These are phyloP conservation scores for Saimiri boliviensis DNA, from an alignment of 2,113 vertebrate species.

Conservation along the genomic window DNA sequence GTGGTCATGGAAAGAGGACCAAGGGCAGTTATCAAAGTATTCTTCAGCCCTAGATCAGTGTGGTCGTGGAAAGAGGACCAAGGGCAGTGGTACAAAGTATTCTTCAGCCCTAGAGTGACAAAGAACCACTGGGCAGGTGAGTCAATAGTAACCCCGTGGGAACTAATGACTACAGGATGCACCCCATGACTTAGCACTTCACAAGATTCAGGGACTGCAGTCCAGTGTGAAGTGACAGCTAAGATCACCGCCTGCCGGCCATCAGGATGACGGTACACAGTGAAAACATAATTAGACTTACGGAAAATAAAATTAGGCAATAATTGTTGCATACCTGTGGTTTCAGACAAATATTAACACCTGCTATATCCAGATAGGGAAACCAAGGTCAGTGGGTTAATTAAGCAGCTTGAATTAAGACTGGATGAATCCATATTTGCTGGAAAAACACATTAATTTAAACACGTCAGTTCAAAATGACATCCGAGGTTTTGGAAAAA, in stretches of 20 bases:
- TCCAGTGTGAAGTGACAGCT: background rate
- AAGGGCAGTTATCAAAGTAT: background rate
- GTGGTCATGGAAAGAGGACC: background rate
- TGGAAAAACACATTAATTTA: background rate
- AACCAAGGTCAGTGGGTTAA: background rate
- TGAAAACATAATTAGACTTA: background rate
- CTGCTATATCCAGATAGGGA: background rate
- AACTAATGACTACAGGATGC: background rate
- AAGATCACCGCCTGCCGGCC: background rate
- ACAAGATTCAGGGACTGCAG: background rate
- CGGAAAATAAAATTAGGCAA: background rate
- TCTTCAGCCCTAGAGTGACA: background rate
- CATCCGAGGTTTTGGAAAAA: background rate
- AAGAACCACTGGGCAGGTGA: background rate
- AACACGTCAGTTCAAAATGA: constrained; percentile 2
- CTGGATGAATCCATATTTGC: background rate
- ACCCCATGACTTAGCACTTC: background rate
- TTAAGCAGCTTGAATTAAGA: background rate
- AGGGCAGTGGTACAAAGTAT: background rate
- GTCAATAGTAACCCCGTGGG: background rate
- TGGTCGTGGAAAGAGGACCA: background rate
- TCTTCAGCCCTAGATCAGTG: background rate
- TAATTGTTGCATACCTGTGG: background rate
- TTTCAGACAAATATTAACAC: background rate
- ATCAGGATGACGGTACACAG: background rate